A percentile compares a stretch with the other conserved stretches of the same genome.
Conservation (phyloP, 2,113 vertebrate genomes). For the Oenanthe melanoleuca region DNA sequence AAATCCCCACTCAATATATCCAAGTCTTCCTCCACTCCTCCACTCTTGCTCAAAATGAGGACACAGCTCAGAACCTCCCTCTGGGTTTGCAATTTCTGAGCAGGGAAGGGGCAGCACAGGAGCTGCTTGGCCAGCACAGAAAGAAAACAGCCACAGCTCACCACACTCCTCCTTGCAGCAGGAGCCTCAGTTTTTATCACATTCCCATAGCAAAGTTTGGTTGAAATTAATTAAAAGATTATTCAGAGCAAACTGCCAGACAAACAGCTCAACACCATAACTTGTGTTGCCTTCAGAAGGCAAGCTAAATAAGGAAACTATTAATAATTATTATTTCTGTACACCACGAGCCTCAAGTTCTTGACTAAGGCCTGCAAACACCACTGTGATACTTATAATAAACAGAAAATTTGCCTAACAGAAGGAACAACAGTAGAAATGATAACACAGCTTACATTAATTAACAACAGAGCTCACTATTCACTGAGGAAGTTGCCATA, state of each 20-base stretch:
- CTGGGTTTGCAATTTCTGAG: conserved; percentile 32
- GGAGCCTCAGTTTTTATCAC: conserved; percentile 3
- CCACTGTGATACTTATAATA: neutral
- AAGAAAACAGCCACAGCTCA: neutral
- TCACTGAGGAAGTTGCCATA: conserved; percentile 26
- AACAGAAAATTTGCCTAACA: conserved; percentile 28
- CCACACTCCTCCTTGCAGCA: neutral
- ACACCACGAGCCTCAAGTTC: neutral
- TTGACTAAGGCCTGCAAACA: conserved; percentile 32
- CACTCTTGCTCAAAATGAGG: conserved; percentile 49
- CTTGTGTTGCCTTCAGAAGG: neutral
- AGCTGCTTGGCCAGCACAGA: neutral
- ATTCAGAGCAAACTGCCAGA: neutral
- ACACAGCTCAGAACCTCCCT: neutral
- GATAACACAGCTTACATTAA: conserved; percentile 49
- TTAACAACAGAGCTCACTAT: conserved; percentile 28
- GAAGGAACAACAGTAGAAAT: conserved; percentile 45
- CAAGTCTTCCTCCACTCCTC: conserved; percentile 1
- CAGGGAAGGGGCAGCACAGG: neutral
- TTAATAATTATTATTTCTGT: neutral
- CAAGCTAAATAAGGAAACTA: conserved; percentile 26
- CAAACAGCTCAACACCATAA: neutral
- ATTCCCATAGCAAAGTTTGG: conserved; percentile 17
- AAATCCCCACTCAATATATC: conserved; percentile 67
- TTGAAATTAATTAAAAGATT: conserved; percentile 42